phyloP scores from a whole-genome alignment of 2,888 invertebrate species.

The Drepanosiphum platanoidis region DNA sequence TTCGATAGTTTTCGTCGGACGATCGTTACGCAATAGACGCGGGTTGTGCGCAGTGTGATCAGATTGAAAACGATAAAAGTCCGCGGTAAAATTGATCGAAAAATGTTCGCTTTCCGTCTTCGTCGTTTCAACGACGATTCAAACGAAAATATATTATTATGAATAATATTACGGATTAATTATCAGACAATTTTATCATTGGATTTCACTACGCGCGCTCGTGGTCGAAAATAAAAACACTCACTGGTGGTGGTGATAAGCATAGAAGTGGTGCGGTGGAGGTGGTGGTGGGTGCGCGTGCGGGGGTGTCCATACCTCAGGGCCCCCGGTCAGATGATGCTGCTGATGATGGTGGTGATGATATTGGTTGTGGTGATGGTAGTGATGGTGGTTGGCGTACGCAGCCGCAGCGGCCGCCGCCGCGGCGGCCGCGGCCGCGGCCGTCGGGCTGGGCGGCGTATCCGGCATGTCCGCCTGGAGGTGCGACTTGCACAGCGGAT shows the following conservation, averaged over 20 bases:
- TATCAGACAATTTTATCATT: not conserved
- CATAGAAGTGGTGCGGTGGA: conserved; percentile 75
- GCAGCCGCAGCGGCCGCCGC: not conserved
- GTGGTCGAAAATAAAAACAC: conserved; percentile 60
- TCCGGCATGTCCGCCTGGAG: conserved; percentile 69
- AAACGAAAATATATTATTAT: no score
- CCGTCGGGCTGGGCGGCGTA: conserved; percentile 66
- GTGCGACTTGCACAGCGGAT: conserved; percentile 69
- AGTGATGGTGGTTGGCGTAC: conserved; percentile 37
- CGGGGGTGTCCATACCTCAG: conserved; percentile 75
- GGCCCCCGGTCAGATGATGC: conserved; percentile 66
- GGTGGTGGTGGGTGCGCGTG: conserved; percentile 76
- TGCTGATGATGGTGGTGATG: conserved; percentile 67
- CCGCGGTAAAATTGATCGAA: no score
- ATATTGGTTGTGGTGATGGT: conserved; percentile 63
- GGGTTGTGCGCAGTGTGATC: conserved; percentile 1
- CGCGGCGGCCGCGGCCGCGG: not conserved
- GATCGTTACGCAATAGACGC: not conserved
- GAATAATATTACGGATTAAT: no score
- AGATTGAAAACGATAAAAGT: no score
- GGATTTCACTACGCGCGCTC: conserved; percentile 32
- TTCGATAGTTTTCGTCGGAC: no score
- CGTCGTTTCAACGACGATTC: no score
- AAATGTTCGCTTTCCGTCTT: no score
- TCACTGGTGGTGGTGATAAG: conserved; percentile 70